Evolutionary conservation across 2,888 invertebrate genomes (phyloP).

Genomic region (Crepidodera aurea): DNA sequence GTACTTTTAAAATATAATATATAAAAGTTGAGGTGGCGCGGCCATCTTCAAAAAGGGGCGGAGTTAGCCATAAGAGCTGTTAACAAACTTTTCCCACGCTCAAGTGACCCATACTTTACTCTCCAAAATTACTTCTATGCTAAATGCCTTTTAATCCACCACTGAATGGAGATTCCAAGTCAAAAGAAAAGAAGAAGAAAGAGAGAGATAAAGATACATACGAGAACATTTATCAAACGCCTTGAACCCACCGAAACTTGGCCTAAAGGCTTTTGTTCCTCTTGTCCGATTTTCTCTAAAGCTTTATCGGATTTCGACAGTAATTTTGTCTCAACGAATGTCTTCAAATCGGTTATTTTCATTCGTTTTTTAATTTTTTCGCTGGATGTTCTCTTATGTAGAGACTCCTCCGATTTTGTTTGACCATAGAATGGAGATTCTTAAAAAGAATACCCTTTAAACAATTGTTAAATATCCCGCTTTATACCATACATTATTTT

Average conservation of each 20-base stretch:
- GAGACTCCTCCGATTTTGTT: conserved; percentile 61
- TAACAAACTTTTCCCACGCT: too few relatives aligned
- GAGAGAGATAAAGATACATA: conserved; percentile 52
- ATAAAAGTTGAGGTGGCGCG: too few relatives aligned
- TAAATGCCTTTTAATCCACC: too few relatives aligned
- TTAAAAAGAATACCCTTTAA: too few relatives aligned
- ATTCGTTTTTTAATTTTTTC: conserved; percentile 75
- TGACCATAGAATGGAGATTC: conserved; percentile 62
- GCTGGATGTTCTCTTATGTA: conserved; percentile 73
- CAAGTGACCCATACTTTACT: too few relatives aligned
- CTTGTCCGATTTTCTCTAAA: conserved; percentile 86
- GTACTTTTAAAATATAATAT: too few relatives aligned
- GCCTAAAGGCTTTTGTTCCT: conserved; percentile 67
- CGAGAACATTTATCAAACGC: conserved; percentile 53
- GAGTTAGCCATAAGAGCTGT: too few relatives aligned
- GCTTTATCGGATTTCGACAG: conserved; percentile 92
- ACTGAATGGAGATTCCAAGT: neutral
- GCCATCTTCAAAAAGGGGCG: too few relatives aligned
- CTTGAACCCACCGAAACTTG: conserved; percentile 72
- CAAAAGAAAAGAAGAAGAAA: conserved; percentile 33
- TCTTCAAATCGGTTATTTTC: conserved; percentile 90
- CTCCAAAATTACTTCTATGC: too few relatives aligned
- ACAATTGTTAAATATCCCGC: too few relatives aligned
- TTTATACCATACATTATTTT: neutral
- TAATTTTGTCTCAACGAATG: conserved; percentile 91